Base-by-base conservation (phyloP, 1,140 invertebrate species). In the Idris sp. region DNA sequence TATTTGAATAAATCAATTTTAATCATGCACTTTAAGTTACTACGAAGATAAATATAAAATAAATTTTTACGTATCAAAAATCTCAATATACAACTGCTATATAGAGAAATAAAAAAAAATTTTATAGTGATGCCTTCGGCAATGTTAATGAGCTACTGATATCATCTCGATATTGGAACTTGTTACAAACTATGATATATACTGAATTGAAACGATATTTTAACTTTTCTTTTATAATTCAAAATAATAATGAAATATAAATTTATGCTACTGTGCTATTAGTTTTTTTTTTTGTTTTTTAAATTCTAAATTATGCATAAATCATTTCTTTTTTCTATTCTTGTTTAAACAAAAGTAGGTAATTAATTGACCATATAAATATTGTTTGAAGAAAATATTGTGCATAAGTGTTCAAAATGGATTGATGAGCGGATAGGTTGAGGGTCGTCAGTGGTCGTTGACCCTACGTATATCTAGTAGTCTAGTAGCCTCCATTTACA, bases 361-460 rank as follows among this genome's bases (percentile, higher is more conserved):
- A 18, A 26, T 31, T 8, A 48, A 31, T 14, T 26, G 14, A 7
- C 2, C 5, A 22, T 33, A 22, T 49, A 22, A 9, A 35, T 14
- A 33, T 26, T 44, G 30, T 54, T 48, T 8, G 11, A 64, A 56
- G 22, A 44, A 59, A 59, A 43, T 40, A 44, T 46, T 14, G 26
- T 26, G 14, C 38, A 67, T 61, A 53, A 71, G 44, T 54, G 67
- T 62, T 53, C 28, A 71, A 69, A 65, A 67, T 62, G 62, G 65
- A 74, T 76, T 79, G 77, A 77, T 74, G 80, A 82, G 79, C 77
- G 81, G 79, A 83, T 86, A 86, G 81, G 80, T 86, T 83, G 82
- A 81, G 81, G 84, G 84, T 85, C 84, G 84, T 51, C 71, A 64
- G 76, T 86, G 84, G 84, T 76, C 84, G 82, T 86, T 86, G 84